A percentile compares a stretch with the other conserved stretches of the same genome.
phyloP scores from a whole-genome alignment of 2,888 invertebrate genomes.

The Phasia obesa region DNA sequence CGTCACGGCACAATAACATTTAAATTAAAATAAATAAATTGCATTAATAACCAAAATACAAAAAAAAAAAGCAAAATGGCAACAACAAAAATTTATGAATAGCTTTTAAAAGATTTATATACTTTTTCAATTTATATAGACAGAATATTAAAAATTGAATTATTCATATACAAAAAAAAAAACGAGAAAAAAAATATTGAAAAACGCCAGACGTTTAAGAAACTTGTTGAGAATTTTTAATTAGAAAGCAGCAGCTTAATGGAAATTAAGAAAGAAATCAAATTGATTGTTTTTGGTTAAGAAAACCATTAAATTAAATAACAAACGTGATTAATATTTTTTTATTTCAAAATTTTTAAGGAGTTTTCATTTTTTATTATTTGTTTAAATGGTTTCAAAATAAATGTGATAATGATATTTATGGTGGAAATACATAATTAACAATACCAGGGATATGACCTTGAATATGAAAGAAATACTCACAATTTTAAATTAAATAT shows the following conservation, averaged over 20 bases:
- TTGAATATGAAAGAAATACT: slow-evolving; percentile 63
- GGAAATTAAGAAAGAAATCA: slow-evolving; percentile 45
- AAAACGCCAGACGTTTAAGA: slow-evolving; percentile 59
- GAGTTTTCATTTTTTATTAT: slow-evolving; percentile 22
- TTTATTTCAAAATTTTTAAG: not conserved
- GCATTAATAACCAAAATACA: slow-evolving; percentile 49
- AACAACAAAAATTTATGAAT: slow-evolving; percentile 47
- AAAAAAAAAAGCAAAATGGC: slow-evolving; percentile 10
- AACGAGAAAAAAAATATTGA: slow-evolving; percentile 19
- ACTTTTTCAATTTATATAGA: slow-evolving; percentile 51
- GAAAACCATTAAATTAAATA: slow-evolving; percentile 21
- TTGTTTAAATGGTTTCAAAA: slow-evolving; percentile 29
- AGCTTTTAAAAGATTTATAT: slow-evolving; percentile 60
- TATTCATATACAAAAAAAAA: slow-evolving; percentile 26
- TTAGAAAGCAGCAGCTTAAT: slow-evolving; percentile 56
- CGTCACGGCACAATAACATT: slow-evolving; percentile 48
- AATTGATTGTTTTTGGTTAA: slow-evolving; percentile 26
- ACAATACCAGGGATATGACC: slow-evolving; percentile 49
- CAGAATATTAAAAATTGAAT: slow-evolving; percentile 53
- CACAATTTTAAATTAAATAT: slow-evolving; percentile 23
- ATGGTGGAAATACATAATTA: slow-evolving; percentile 33
- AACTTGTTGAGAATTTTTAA: slow-evolving; percentile 67
- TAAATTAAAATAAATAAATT: slow-evolving; percentile 51
- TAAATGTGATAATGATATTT: not conserved
- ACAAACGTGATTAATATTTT: slow-evolving; percentile 41